These are phyloP conservation scores for Achlya flavicornis DNA, from an alignment of 2,888 invertebrate species.

Conservation along the genomic window DNA sequence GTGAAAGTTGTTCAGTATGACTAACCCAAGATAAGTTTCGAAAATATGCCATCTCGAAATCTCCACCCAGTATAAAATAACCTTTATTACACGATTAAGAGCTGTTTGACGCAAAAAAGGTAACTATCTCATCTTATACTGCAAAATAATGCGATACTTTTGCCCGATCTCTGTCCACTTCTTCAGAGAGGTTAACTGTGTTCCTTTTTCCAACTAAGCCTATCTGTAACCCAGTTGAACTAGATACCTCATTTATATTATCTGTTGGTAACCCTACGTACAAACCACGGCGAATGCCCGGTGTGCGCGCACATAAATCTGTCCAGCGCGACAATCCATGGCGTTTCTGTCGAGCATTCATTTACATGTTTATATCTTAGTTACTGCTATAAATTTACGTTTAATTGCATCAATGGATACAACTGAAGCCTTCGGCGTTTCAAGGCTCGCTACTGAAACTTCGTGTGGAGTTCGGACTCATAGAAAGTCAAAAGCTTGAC, in stretches of 20 bases:
- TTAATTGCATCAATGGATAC: conserved; percentile 40
- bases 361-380: conserved; percentile 46
- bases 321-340: conserved; percentile 33
- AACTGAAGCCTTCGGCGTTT: not conserved
- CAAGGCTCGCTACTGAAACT: not conserved
- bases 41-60: too few relatives aligned
- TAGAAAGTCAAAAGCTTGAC: too few relatives aligned
- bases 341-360: conserved; percentile 32
- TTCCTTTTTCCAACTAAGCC: too few relatives aligned
- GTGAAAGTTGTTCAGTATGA: too few relatives aligned
- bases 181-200: not conserved
- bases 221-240: not conserved
- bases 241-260: not conserved
- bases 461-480: too few relatives aligned
- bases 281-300: conserved; percentile 1
- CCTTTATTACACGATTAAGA: too few relatives aligned
- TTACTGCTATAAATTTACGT: conserved; percentile 35
- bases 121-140: too few relatives aligned
- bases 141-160: too few relatives aligned
- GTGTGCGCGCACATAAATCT: conserved; percentile 32
- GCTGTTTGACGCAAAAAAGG: too few relatives aligned
- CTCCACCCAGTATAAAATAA: too few relatives aligned
- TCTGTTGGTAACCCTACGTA: not conserved
- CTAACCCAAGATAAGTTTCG: too few relatives aligned
- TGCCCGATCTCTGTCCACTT: too few relatives aligned